Evolutionary conservation across 2,797 vertebrate genomes (phyloP).

Genomic region (Oreochromis mossambicus): DNA sequence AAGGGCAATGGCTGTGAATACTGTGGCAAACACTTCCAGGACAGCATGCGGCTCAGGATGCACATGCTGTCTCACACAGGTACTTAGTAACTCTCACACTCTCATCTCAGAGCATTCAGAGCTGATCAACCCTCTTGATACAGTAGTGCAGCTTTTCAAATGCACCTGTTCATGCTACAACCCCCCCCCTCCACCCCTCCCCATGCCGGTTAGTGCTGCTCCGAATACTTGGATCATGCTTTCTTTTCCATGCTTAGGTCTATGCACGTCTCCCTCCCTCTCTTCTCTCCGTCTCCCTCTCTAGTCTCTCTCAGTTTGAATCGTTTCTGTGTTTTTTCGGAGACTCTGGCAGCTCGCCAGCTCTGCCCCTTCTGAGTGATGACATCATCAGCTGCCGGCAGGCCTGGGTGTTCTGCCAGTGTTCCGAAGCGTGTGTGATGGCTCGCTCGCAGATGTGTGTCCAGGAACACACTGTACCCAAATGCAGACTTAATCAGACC

Average conservation of each 20-base stretch:
- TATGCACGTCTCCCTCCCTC: conserved; percentile 40
- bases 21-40: conserved; percentile 93
- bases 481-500: conserved; percentile 99
- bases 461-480: conserved; percentile 99
- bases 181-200: background rate
- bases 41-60: conserved; percentile 97
- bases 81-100: conserved; percentile 63
- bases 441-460: conserved; percentile 99
- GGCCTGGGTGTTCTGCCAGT: conserved; percentile 99
- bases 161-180: conserved; percentile 63
- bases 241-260: conserved; percentile 50
- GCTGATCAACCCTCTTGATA: conserved; percentile 49
- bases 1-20: conserved; percentile 96
- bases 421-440: conserved; percentile 99
- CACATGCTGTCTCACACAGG: conserved; percentile 99
- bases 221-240: conserved; percentile 56
- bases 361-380: conserved; percentile 93
- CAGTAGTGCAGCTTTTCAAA: conserved; percentile 48
- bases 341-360: conserved; percentile 74
- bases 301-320: conserved; percentile 46
- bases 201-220: conserved; percentile 39
- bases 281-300: conserved; percentile 8
- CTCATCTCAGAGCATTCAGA: conserved; percentile 27
- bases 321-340: conserved; percentile 67
- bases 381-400: conserved; percentile 97